Base-by-base conservation (phyloP, 1,140 invertebrate species). In the Musca vetustissima region DNA sequence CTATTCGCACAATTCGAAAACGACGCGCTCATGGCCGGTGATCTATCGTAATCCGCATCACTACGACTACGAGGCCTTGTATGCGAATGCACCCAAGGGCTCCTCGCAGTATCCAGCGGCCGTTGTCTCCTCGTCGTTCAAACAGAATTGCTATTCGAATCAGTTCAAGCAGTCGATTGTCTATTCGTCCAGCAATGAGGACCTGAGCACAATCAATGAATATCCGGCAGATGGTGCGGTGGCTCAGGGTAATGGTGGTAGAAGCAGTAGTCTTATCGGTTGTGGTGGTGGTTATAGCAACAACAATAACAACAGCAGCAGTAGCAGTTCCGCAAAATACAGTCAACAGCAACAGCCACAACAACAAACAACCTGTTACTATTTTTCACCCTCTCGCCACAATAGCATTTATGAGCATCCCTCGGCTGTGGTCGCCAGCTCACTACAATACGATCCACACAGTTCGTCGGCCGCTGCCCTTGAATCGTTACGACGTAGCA, bases 391-490 rank as follows among this genome's bases (percentile, higher is more conserved):
- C 48, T 80, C 77, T 43, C 73, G 76, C 55, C 78, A 76, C 69
- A 80, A 80, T 61, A 80, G 78, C 78, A 80, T 80, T 80, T 80
- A 80, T 79, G 78, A 80, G 72, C 78, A 80, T 71, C 76, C 78
- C 57, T 80, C 78, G 19, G 75, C 78, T 17, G 78, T 80, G 57
- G 78, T 78, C 19, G 78, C 77, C 22, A 79, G 78, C 52, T 79
- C 78, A 64, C 70, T 80, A 71, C 78, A 80, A 67, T 80, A 80
- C 22, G 78, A 80, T 71, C 61, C 71, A n/a, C 67, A 74, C 21
- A 36, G 64, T 22, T 70, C 70, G 69, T 72, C 78, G 28, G 78
- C 78, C 8, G 78, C 78, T 1, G 78, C 78, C 43, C 76, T 80
- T 53, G 78, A 80, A 69, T 79, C 74, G 28, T 64, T 80, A 52